Percentiles rank a stretch among this genome's conserved stretches.
These are phyloP conservation scores for Siniperca knerii DNA, from an alignment of 2,113 vertebrate species.

Conservation along the genomic window DNA sequence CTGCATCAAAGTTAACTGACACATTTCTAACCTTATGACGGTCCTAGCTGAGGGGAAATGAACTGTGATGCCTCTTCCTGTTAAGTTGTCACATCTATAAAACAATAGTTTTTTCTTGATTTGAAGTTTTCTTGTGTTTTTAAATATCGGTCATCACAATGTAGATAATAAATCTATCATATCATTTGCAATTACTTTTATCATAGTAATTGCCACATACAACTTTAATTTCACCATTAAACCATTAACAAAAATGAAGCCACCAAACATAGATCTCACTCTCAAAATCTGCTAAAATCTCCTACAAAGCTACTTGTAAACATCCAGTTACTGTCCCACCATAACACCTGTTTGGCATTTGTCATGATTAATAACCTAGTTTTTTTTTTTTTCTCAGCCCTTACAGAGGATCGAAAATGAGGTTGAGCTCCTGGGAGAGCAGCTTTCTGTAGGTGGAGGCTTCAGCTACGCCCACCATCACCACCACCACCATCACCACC, in stretches of 20 bases:
- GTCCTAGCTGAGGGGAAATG: background rate
- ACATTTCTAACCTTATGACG: background rate
- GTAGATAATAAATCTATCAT: background rate
- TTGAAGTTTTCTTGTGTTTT: background rate
- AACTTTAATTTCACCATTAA: background rate
- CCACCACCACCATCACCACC: constrained; percentile 88
- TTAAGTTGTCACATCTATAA: background rate
- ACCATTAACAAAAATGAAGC: background rate
- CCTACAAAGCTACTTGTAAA: background rate
- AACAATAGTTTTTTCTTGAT: background rate
- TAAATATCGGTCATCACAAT: background rate
- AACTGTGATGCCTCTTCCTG: background rate
- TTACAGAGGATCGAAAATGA: constrained; percentile 98
- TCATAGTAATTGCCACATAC: background rate
- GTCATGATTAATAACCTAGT: background rate
- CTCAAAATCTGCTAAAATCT: constrained; percentile 1
- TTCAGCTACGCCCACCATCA: constrained; percentile 92
- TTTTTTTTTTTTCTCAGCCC: constrained; percentile 82
- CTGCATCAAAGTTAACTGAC: background rate
- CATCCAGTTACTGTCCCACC: background rate
- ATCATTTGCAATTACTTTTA: background rate
- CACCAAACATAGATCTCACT: background rate
- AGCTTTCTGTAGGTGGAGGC: constrained; percentile 92
- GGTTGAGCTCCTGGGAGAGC: constrained; percentile 95
- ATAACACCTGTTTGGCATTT: background rate